phyloP scores from a whole-genome alignment of 2,113 vertebrate species.

The Pelmatolapia mariae region DNA sequence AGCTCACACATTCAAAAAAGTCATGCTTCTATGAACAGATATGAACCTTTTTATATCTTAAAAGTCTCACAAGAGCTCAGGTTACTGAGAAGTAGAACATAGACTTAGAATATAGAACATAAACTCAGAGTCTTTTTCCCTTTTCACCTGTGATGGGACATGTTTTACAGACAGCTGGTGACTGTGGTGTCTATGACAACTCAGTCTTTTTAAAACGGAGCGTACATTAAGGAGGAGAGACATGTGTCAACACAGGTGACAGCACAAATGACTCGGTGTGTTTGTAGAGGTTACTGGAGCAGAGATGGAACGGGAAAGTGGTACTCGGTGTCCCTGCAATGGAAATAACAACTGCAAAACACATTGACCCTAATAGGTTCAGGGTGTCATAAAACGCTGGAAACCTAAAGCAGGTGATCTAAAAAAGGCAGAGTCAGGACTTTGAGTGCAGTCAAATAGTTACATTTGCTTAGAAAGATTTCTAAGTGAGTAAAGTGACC shows the following conservation, averaged over 20 bases:
- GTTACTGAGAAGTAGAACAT: background rate
- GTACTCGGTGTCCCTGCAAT: background rate
- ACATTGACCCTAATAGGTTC: background rate
- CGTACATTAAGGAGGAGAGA: background rate
- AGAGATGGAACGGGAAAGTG: background rate
- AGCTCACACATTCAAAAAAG: background rate
- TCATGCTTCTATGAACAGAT: background rate
- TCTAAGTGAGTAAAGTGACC: background rate
- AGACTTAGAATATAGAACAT: background rate
- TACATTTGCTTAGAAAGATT: background rate
- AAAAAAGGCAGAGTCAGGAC: background rate
- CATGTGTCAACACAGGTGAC: slow-evolving; percentile 35
- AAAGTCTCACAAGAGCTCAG: background rate
- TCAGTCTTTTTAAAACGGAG: slow-evolving; percentile 2
- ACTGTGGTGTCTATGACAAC: slow-evolving; percentile 27
- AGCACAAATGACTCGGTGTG: slow-evolving; percentile 11
- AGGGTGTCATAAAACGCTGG: background rate
- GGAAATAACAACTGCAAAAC: background rate
- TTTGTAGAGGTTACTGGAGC: slow-evolving; percentile 24
- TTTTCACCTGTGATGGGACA: background rate
- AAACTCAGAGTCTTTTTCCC: background rate
- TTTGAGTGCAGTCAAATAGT: background rate
- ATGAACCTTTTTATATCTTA: background rate
- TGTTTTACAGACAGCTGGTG: slow-evolving; percentile 9
- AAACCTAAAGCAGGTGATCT: background rate